phyloP scores from a whole-genome alignment of 2,797 vertebrate species.

The Natrix natrix region DNA sequence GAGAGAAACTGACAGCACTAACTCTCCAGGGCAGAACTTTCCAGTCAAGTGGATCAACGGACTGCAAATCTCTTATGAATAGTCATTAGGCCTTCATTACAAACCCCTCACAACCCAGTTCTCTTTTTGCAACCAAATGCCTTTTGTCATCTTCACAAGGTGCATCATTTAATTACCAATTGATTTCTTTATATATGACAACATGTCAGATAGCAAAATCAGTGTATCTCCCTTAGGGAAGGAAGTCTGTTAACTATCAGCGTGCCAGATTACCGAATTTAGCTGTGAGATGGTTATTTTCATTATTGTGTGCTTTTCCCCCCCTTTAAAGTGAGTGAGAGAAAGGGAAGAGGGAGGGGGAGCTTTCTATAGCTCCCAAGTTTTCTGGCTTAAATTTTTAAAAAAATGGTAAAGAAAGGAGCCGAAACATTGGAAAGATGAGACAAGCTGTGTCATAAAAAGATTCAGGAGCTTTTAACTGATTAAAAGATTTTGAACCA shows the following conservation, averaged over 20 bases:
- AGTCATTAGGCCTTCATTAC: slow-evolving; percentile 99
- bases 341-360: slow-evolving; percentile 50
- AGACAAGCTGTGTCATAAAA: background rate
- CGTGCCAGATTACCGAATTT: slow-evolving; percentile 74
- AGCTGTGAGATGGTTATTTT: slow-evolving; percentile 68
- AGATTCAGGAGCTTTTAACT: slow-evolving; percentile 16
- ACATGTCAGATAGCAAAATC: slow-evolving; percentile 96
- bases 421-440: background rate
- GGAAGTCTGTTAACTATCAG: slow-evolving; percentile 84
- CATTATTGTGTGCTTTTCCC: slow-evolving; percentile 51
- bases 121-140: slow-evolving; percentile 92
- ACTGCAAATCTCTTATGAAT: slow-evolving; percentile 99
- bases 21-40: slow-evolving; percentile 99
- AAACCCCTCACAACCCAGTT: slow-evolving; percentile 92
- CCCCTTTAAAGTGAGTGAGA: background rate
- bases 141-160: slow-evolving; percentile 99
- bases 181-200: slow-evolving; percentile 98
- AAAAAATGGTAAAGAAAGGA: accelerated
- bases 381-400: slow-evolving; percentile 47
- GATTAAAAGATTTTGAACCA: background rate
- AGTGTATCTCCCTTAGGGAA: slow-evolving; percentile 84
- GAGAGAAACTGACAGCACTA: slow-evolving; percentile 98
- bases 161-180: slow-evolving; percentile 99
- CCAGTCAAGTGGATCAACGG: slow-evolving; percentile 98
- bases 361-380: slow-evolving; percentile 38